phyloP scores from a whole-genome alignment of 1,140 invertebrate genomes.

The Pogonognathellus flavescens region DNA sequence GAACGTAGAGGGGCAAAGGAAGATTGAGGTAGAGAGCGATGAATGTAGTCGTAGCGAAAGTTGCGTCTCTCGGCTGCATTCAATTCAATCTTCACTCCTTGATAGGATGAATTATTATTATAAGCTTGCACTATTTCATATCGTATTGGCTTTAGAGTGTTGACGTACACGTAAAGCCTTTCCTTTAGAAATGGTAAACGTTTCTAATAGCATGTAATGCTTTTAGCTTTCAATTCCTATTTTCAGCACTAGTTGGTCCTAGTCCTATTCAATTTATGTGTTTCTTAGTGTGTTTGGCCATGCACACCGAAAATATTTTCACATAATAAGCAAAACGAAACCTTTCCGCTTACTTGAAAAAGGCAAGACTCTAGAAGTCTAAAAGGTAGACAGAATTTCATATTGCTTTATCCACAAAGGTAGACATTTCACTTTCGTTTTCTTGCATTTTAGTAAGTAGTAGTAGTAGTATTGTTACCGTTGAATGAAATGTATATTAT shows the following conservation, averaged over 20 bases:
- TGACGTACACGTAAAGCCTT: slow-evolving; percentile 42
- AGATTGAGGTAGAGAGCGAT: not conserved
- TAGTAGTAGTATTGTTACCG: too few species aligned
- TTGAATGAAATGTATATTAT: too few species aligned
- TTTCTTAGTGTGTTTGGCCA: too few species aligned
- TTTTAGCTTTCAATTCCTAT: slow-evolving; percentile 21
- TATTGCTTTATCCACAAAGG: too few species aligned
- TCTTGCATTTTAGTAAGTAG: too few species aligned
- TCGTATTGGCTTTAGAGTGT: slow-evolving; percentile 24
- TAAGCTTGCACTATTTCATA: slow-evolving; percentile 38
- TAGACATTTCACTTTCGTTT: too few species aligned
- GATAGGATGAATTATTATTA: slow-evolving; percentile 50
- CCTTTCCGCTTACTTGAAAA: too few species aligned
- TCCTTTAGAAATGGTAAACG: slow-evolving; percentile 10
- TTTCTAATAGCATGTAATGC: slow-evolving; percentile 25
- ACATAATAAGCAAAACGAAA: too few species aligned
- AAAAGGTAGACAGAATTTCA: too few species aligned
- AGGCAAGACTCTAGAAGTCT: too few species aligned
- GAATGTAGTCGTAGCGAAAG: not conserved
- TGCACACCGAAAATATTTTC: too few species aligned
- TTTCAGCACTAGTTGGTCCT: not conserved
- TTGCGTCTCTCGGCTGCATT: slow-evolving; percentile 2
- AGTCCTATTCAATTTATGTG: too few species aligned
- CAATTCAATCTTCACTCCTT: slow-evolving; percentile 40
- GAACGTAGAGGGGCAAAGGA: not conserved